Conservation (phyloP, 2,888 invertebrate genomes). For the Catocala sponsa region DNA sequence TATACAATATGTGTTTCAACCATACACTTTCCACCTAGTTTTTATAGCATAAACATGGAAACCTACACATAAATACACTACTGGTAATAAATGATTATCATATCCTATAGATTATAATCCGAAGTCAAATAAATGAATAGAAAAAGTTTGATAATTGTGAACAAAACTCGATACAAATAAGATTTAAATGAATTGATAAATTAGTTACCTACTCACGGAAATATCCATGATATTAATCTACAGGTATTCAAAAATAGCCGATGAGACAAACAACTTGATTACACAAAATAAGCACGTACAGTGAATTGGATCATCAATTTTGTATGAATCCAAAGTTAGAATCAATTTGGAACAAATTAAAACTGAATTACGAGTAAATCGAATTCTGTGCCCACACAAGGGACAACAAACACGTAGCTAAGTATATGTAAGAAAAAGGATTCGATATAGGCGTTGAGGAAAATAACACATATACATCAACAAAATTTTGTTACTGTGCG, state of each 20-base stretch:
- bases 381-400: slow-evolving; percentile 30
- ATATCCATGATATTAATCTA: slow-evolving; percentile 7
- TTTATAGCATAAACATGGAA: too few species aligned
- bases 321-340: slow-evolving; percentile 21
- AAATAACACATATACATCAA: slow-evolving; percentile 1
- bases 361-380: slow-evolving; percentile 38
- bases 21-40: too few species aligned
- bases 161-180: too few species aligned
- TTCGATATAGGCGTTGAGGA: slow-evolving; percentile 10
- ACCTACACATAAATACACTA: too few species aligned
- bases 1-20: too few species aligned
- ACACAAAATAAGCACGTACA: slow-evolving; percentile 37
- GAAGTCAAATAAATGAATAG: too few species aligned
- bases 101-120: too few species aligned
- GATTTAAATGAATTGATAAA: slow-evolving; percentile 1
- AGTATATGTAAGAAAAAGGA: slow-evolving; percentile 2
- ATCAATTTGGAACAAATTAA: slow-evolving; percentile 40
- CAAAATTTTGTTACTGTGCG: too few species aligned
- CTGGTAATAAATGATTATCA: too few species aligned
- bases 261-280: slow-evolving; percentile 35
- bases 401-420: slow-evolving; percentile 13
- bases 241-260: slow-evolving; percentile 10
- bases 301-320: slow-evolving; percentile 21
- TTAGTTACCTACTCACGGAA: slow-evolving; percentile 18
- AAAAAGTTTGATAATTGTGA: too few species aligned